These are phyloP conservation scores for Prionace glauca DNA, from an alignment of 2,797 vertebrate species.

Conservation along the genomic window DNA sequence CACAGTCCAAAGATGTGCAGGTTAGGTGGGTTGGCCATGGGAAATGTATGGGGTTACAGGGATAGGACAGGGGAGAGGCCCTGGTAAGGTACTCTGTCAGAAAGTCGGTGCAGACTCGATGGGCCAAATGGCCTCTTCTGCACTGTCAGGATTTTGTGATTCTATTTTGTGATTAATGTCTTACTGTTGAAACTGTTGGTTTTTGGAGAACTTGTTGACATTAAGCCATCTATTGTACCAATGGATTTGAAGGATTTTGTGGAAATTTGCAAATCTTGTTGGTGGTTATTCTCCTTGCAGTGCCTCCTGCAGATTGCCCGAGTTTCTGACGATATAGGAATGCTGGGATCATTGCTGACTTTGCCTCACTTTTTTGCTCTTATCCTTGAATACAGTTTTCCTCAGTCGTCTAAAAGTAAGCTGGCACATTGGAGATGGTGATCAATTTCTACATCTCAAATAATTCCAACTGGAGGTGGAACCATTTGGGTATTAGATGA, in stretches of 20 bases:
- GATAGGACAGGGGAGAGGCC: too few species aligned
- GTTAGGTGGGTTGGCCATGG: too few species aligned
- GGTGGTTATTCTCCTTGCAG: too few species aligned
- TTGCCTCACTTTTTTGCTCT: background rate
- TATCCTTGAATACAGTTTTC: background rate
- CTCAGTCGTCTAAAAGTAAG: background rate
- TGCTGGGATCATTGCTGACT: too few species aligned
- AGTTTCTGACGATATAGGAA: background rate
- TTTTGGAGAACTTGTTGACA: background rate
- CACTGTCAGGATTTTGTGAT: too few species aligned
- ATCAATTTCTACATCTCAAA: background rate
- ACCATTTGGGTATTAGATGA: background rate
- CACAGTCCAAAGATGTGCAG: too few species aligned
- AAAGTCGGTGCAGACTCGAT: too few species aligned
- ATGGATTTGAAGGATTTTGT: background rate
- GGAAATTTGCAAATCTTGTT: background rate
- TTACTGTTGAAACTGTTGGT: too few species aligned
- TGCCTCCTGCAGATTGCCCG: background rate
- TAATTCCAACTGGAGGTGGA: background rate
- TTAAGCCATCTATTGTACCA: background rate
- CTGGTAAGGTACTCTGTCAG: too few species aligned
- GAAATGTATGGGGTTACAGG: too few species aligned
- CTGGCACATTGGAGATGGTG: background rate
- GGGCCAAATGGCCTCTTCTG: too few species aligned
- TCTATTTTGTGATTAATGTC: too few species aligned